Percentiles rank a stretch among this genome's conserved stretches.
Evolutionary conservation across 2,797 vertebrate genomes (phyloP).

Genomic region (Benthosema pterotum): DNA sequence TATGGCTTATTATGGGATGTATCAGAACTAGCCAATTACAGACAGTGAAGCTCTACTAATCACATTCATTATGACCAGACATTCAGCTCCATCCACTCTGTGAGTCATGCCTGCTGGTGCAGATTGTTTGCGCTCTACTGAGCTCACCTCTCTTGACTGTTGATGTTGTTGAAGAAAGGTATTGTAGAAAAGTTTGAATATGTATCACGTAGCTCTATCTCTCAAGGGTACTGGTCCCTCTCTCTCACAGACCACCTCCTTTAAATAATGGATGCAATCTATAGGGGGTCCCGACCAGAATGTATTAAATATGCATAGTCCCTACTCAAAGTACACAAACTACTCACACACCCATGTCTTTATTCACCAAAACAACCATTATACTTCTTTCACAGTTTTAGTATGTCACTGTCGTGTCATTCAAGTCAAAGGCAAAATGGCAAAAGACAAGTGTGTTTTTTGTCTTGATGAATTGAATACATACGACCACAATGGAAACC

Average conservation of each 20-base stretch:
- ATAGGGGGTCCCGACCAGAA: constrained; percentile 57
- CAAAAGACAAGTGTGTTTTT: no score
- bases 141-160: background rate
- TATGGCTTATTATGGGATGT: no score
- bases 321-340: constrained; percentile 33
- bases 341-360: constrained; percentile 21
- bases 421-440: no score
- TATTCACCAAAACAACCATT: constrained; percentile 8
- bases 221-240: constrained; percentile 20
- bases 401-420: no score
- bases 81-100: no score
- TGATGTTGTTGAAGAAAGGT: background rate
- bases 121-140: no score
- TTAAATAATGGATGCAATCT: constrained; percentile 71
- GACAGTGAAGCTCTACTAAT: no score
- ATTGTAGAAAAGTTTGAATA: constrained; percentile 33
- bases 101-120: no score
- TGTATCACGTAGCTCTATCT: constrained; percentile 16
- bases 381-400: background rate
- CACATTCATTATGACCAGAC: no score
- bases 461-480: no score
- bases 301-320: constrained; percentile 75
- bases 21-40: no score
- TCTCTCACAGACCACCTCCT: constrained; percentile 32
- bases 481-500: no score